phyloP scores from a whole-genome alignment of 2,888 invertebrate genomes.

The Euzophera pinguis region DNA sequence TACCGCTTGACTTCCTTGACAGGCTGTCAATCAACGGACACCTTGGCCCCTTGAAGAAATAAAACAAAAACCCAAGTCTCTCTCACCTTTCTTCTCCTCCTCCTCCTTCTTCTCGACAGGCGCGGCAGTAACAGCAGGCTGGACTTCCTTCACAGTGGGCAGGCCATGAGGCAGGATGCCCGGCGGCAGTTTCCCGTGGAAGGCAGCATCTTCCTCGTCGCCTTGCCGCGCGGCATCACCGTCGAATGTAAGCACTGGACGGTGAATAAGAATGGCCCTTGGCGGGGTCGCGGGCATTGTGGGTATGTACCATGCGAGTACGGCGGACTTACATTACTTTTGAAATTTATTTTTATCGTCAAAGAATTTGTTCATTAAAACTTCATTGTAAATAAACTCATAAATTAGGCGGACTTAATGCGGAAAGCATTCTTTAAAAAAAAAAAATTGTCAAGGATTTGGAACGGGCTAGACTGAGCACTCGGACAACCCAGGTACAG shows the following conservation, averaged over 20 bases:
- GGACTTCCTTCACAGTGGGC: constrained; percentile 97
- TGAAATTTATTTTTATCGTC: background rate
- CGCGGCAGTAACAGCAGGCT: constrained; percentile 92
- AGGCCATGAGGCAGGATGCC: constrained; percentile 95
- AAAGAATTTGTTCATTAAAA: no score
- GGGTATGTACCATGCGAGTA: constrained; percentile 30
- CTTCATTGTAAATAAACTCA: no score
- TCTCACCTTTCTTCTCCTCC: constrained; percentile 84
- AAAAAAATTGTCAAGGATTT: no score
- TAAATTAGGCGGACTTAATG: no score
- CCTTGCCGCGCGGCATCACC: constrained; percentile 91
- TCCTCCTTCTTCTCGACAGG: constrained; percentile 88
- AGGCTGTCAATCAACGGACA: no score
- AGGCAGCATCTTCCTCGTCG: constrained; percentile 95
- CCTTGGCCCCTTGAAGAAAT: no score
- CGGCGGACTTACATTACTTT: constrained; percentile 41
- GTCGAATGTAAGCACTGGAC: constrained; percentile 98
- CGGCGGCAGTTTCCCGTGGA: constrained; percentile 93
- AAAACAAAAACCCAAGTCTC: no score
- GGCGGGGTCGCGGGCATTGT: constrained; percentile 38
- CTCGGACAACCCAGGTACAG: no score
- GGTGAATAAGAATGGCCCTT: constrained; percentile 89
- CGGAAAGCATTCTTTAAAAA: no score
- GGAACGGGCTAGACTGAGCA: no score
- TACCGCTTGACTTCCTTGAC: no score